Conservation (phyloP, 1,140 invertebrate genomes). For the Yoshiicerus persimilis region DNA sequence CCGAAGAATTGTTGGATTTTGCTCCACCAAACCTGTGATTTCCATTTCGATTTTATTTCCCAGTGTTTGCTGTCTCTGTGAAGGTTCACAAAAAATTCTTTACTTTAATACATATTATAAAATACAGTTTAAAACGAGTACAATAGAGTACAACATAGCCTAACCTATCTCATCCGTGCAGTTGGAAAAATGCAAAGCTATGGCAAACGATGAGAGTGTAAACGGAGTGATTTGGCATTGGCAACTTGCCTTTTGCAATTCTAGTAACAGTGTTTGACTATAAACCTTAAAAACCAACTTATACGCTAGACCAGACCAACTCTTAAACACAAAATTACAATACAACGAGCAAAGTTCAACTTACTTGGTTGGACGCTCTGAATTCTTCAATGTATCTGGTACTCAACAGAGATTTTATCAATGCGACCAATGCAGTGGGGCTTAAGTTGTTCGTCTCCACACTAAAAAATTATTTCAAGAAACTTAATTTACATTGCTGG, state of each 20-base stretch:
- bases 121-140: neutral
- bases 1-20: conserved; percentile 86
- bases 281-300: too few relatives aligned
- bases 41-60: conserved; percentile 99
- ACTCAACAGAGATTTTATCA: conserved; percentile 81
- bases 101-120: neutral
- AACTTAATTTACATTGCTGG: neutral
- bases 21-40: conserved; percentile 88
- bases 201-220: neutral
- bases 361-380: conserved; percentile 91
- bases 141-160: neutral
- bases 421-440: conserved; percentile 75
- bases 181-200: neutral
- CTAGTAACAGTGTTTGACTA: neutral
- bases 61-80: conserved; percentile 85
- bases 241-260: conserved; percentile 19
- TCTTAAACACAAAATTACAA: neutral
- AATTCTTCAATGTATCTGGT: conserved; percentile 89
- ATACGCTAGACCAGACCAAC: neutral
- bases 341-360: conserved; percentile 9
- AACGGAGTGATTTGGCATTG: conserved; percentile 15
- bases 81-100: neutral
- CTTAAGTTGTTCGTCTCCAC: conserved; percentile 96
- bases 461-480: conserved; percentile 54
- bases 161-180: neutral